Evolutionary conservation across 2,797 vertebrate genomes (phyloP).

Genomic region (Chaetodon trifasciatus): DNA sequence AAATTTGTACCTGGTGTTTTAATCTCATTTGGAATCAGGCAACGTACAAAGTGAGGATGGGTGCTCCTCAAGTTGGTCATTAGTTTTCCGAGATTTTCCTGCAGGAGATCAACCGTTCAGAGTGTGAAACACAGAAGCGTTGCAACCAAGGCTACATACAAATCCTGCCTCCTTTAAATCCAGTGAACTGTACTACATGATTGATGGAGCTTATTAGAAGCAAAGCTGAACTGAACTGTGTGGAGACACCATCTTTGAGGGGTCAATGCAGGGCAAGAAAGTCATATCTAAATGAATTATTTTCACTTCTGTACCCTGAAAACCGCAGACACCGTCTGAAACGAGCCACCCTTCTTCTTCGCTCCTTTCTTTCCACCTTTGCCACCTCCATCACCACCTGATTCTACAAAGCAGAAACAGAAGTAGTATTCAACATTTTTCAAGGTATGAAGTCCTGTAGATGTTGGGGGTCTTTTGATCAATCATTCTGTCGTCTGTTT

Average conservation of each 20-base stretch:
- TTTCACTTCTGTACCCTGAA: conserved; percentile 86
- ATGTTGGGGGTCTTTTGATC: not conserved
- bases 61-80: conserved; percentile 91
- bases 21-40: conserved; percentile 92
- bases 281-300: not conserved
- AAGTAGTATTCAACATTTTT: not conserved
- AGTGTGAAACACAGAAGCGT: not conserved
- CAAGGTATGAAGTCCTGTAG: not conserved
- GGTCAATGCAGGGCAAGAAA: conserved; percentile 1
- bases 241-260: not conserved
- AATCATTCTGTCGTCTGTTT: not conserved
- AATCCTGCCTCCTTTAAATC: not conserved
- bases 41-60: conserved; percentile 93
- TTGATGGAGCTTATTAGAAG: not conserved
- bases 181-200: not conserved
- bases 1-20: conserved; percentile 90
- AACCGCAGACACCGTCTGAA: conserved; percentile 92
- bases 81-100: conserved; percentile 93
- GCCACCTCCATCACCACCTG: conserved; percentile 57
- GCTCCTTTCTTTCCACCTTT: conserved; percentile 85
- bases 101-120: not conserved
- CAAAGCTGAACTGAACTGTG: not conserved
- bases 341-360: conserved; percentile 94
- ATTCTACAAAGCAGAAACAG: conserved; percentile 58
- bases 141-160: not conserved